Evolutionary conservation across 2,888 invertebrate genomes (phyloP), one percentile per base, ranked within the genome.

Genomic region (Eustalomyia histrio): DNA sequence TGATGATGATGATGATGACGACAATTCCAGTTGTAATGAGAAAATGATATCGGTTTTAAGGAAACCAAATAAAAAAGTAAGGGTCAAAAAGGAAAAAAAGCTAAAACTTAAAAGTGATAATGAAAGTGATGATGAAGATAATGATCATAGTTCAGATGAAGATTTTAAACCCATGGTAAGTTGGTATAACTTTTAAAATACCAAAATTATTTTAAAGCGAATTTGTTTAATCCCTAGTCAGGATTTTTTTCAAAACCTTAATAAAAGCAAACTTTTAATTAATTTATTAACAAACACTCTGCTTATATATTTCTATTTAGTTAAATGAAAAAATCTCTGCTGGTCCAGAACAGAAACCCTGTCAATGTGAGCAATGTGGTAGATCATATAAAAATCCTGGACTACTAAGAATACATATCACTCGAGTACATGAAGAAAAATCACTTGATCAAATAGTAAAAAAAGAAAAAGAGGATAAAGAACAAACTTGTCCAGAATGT

Each of bases 351-450:
- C 17, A 83, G 68, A 72, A 82, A 83, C 63, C 85, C 6, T 63
- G 67, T n/a, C 60, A 85, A 64, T 87, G 87, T 79, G 82, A 84
- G 9, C 83, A 86, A 17, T 87, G 87, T 64, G 83, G 83, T 2
- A 86, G 85, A 69, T 50, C 82, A 12, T 88, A 86, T 65, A 84
- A 86, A 43, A 85, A 84, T 9, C 83, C 84, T 60, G 83, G 86
- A 12, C 82, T 85, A 12, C 65, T 88, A 53, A 82, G 83, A 8
- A 84, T 85, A 69, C 87, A 87, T 47, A 53, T 85, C 1, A 85
- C 82, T 12, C 82, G 86, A 8, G 43, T 50, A 6, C 83, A 83
- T 12, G 76, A 71, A 12, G 72, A 76, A 5, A 75, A 78, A 69
- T 16, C 52, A 0, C 33, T 8, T 1, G 73, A 73, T 10, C 39